These are phyloP conservation scores for Ochropacha duplaris DNA, from an alignment of 2,888 invertebrate species.

Conservation along the genomic window DNA sequence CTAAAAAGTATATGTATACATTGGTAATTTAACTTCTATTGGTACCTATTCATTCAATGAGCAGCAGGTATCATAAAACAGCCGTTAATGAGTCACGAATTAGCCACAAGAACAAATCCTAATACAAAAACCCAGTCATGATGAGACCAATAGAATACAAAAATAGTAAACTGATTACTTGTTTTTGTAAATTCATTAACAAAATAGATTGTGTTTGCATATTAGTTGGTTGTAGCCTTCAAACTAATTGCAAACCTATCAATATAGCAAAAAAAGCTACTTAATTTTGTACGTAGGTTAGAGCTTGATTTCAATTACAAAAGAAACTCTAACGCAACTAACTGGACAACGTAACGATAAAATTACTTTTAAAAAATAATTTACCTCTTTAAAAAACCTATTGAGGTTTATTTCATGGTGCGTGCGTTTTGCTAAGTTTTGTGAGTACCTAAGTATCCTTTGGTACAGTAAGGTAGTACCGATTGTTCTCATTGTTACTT, in stretches of 20 bases:
- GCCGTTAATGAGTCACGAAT: neutral
- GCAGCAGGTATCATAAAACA: neutral
- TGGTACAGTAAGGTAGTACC: slow-evolving; percentile 27
- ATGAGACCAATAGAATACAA: neutral
- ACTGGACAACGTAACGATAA: neutral
- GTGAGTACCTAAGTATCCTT: slow-evolving; percentile 3
- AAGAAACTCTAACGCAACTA: neutral
- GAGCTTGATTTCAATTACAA: neutral
- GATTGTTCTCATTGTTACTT: slow-evolving; percentile 39
- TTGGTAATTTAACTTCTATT: no score
- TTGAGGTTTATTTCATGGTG: neutral
- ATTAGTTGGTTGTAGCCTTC: neutral
- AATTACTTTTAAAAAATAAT: neutral
- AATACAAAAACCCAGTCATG: neutral
- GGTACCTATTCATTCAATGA: no score
- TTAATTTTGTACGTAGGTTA: neutral
- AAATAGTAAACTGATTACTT: neutral
- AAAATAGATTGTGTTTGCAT: neutral
- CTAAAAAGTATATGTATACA: no score
- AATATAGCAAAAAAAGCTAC: neutral
- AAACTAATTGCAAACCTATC: neutral
- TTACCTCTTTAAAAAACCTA: neutral
- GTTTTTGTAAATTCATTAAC: neutral
- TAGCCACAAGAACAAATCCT: neutral
- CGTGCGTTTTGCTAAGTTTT: neutral